Percentiles rank a stretch among this genome's conserved stretches.
phyloP scores from a whole-genome alignment of 2,113 vertebrate genomes.

The Archocentrus centrarchus region DNA sequence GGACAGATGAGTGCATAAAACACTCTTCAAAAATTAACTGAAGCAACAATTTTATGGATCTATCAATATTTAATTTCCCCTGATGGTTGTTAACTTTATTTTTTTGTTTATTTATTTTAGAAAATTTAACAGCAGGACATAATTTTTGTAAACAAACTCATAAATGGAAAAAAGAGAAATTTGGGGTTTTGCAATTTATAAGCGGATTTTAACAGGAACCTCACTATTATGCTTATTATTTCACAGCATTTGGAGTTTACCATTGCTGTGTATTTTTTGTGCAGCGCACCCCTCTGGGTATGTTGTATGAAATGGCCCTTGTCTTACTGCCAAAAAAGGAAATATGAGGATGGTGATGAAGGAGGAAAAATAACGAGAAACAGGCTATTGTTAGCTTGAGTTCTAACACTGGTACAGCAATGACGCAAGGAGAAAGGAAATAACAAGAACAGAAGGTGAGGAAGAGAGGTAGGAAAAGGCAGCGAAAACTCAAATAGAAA shows the following conservation, averaged over 20 bases:
- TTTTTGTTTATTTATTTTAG: background rate
- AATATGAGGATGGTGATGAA: constrained; percentile 30
- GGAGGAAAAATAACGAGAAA: constrained; percentile 2
- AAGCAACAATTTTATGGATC: background rate
- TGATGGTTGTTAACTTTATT: background rate
- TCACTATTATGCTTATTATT: background rate
- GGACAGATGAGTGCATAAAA: background rate
- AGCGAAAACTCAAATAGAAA: background rate
- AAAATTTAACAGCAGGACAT: background rate
- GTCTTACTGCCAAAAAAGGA: constrained; percentile 29
- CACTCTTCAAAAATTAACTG: background rate
- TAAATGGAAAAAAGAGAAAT: background rate
- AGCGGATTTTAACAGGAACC: background rate
- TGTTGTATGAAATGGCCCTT: constrained; percentile 44
- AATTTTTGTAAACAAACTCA: background rate
- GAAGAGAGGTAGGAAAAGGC: background rate
- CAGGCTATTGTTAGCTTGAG: constrained; percentile 19
- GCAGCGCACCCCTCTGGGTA: constrained; percentile 9
- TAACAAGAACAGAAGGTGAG: background rate
- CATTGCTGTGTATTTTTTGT: background rate
- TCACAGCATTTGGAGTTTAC: background rate
- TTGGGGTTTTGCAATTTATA: background rate
- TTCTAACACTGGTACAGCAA: background rate
- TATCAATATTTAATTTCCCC: background rate
- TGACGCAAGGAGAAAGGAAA: constrained; percentile 3